Evolutionary conservation across 2,888 invertebrate genomes (phyloP).

Genomic region (Patella ulyssiponensis): DNA sequence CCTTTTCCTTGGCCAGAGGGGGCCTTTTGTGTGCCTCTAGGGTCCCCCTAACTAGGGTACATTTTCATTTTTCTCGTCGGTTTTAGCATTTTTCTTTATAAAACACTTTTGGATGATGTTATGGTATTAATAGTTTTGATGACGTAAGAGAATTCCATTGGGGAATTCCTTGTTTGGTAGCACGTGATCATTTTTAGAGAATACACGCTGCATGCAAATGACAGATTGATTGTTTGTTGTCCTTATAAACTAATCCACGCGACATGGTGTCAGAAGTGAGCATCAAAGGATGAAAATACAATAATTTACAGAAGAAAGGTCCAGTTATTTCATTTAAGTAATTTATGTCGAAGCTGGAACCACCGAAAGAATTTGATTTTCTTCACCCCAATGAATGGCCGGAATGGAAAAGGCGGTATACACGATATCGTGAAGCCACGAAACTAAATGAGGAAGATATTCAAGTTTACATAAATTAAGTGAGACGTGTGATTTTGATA

Average conservation of each 20-base stretch:
- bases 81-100: no score
- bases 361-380: background rate
- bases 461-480: background rate
- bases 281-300: background rate
- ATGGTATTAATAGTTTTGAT: background rate
- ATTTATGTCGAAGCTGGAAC: background rate
- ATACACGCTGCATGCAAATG: background rate
- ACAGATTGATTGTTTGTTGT: background rate
- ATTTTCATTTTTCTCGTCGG: no score
- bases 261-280: constrained; percentile 1
- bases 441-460: background rate
- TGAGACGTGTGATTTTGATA: background rate
- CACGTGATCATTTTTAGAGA: background rate
- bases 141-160: background rate
- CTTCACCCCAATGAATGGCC: background rate
- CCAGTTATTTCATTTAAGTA: background rate
- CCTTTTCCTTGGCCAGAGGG: no score
- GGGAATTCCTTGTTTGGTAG: background rate
- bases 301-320: background rate
- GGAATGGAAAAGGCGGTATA: background rate
- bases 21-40: no score
- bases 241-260: background rate
- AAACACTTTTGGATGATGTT: no score
- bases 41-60: no score
- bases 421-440: background rate